Evolutionary conservation across 2,888 invertebrate species (phyloP), one percentile per base, ranked within the genome.

Genomic region (Oxytorus armatus): DNA sequence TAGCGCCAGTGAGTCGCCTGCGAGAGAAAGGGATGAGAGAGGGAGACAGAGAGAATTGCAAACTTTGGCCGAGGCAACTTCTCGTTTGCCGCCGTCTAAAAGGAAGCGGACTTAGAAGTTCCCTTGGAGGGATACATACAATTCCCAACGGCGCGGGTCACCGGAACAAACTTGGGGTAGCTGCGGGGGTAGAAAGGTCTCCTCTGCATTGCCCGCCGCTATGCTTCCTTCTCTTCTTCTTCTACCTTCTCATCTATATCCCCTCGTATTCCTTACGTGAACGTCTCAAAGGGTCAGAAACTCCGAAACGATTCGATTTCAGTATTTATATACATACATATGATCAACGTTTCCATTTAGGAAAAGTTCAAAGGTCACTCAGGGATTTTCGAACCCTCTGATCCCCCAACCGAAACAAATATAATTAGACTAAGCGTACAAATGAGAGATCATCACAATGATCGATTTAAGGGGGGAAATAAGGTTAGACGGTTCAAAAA

Each of bases 11-110:
- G 65, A 70, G 63, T 53, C 72, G 59, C 63, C 65, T 44, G 29
- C 47, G 49, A 57, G 69, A 36, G 51, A 25, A 42, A 51, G 36
- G 57, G 53, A 23, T 49, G 68, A 72, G 25, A 49, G n/a, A 66
- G 39, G 25, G 42, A 51, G 36, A 44, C 23, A 44, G 23, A 33
- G 63, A 68, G 72, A 63, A 68, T 33, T 59, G 49, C 66, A 68
- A 80, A 80, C 76, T 80, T 80, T 73, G 63, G 49, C 77, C 55
- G 68, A 49, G 16, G 68, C 49, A 73, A 80, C 72, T 79, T 75
- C 68, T 73, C 63, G 61, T 68, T 42, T 61, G 42, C 25, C 36
- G 29, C 55, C 59, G 42, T 49, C 65, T 53, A 66, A 76, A 72
- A 53, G 72, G 76, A 74, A 72, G 55, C 49, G 59, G 72, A 75